Conservation (phyloP, 2,797 vertebrate species). For the Sciurus carolinensis region DNA sequence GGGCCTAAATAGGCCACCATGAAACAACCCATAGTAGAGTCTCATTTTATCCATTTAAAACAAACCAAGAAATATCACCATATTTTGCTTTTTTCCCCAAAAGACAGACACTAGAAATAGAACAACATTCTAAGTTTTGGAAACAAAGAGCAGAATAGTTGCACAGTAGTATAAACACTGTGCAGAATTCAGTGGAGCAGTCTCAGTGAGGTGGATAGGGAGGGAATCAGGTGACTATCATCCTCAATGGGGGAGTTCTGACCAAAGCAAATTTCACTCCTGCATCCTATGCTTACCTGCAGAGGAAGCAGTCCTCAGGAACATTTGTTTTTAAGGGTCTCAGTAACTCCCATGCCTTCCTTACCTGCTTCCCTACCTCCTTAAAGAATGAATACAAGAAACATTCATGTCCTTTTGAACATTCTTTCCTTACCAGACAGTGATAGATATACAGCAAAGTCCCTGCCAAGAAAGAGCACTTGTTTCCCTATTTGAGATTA, state of each 20-base stretch:
- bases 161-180: not conserved
- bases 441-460: not conserved
- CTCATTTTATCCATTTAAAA: conserved; percentile 1
- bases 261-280: not conserved
- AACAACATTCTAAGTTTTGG: conserved; percentile 31
- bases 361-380: not conserved
- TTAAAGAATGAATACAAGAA: not conserved
- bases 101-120: not conserved
- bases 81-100: not conserved
- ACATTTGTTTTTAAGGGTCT: not conserved
- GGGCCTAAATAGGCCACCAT: not conserved
- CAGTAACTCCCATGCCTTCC: not conserved
- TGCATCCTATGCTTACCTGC: not conserved
- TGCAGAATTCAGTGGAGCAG: not conserved
- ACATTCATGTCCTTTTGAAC: not conserved
- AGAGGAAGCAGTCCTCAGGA: not conserved
- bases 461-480: not conserved
- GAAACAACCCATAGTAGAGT: not conserved
- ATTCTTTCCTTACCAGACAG: not conserved
- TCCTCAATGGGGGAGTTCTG: too few relatives aligned
- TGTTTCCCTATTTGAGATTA: not conserved
- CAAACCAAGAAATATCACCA: not conserved
- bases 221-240: not conserved
- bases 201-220: not conserved
- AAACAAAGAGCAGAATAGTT: not conserved